Evolutionary conservation across 2,888 invertebrate species (phyloP).

Genomic region (Pristionchus fissidentatus): DNA sequence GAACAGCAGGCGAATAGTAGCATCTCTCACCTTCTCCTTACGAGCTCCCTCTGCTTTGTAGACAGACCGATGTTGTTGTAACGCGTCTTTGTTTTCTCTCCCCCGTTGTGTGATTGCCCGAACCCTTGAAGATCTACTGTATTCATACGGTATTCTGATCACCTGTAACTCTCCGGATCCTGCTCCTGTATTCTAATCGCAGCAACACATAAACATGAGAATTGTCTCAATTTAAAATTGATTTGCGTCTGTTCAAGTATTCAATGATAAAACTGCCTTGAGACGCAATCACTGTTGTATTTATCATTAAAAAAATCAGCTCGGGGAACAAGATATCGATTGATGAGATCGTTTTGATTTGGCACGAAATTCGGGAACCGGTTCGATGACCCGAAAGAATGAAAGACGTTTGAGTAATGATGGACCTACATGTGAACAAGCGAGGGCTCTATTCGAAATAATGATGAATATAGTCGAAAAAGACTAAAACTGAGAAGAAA

Average conservation of each 20-base stretch:
- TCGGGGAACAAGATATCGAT: conserved; percentile 26
- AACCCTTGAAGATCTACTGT: conserved; percentile 2
- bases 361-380: background rate
- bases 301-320: background rate
- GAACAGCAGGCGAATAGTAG: background rate
- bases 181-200: background rate
- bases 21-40: conserved; percentile 5
- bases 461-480: conserved; percentile 62
- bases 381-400: background rate
- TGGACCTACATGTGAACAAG: too few species aligned
- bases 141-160: background rate
- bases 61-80: background rate
- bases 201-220: too few species aligned
- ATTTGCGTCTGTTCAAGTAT: conserved; percentile 27
- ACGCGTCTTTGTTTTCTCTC: background rate
- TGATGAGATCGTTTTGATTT: conserved; percentile 37
- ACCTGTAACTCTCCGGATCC: background rate
- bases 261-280: conserved; percentile 18
- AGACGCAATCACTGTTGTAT: background rate
- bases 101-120: background rate
- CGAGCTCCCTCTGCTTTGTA: background rate
- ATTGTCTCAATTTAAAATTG: background rate
- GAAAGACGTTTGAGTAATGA: conserved; percentile 11
- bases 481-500: conserved; percentile 68
- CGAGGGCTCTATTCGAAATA: background rate